These are phyloP conservation scores for Onychostoma macrolepis DNA, from an alignment of 2,113 vertebrate genomes.

Conservation along the genomic window DNA sequence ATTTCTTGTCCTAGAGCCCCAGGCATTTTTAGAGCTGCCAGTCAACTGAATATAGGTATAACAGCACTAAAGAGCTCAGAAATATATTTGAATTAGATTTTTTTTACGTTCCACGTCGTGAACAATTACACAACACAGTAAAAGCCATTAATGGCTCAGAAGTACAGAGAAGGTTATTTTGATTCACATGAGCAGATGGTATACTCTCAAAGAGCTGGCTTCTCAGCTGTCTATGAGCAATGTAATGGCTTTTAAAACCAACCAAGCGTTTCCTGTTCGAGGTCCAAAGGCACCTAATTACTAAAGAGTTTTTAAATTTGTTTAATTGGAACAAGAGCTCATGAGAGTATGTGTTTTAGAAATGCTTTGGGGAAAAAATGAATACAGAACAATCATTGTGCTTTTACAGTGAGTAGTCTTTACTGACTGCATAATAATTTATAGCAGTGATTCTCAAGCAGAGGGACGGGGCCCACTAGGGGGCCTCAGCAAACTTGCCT, in stretches of 20 bases:
- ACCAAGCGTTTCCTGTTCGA: constrained; percentile 8
- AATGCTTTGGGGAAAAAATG: background rate
- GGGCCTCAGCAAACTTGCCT: background rate
- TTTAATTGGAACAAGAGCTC: constrained; percentile 16
- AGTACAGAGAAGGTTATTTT: background rate
- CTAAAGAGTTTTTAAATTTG: constrained; percentile 6
- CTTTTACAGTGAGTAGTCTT: background rate
- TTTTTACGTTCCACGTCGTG: background rate
- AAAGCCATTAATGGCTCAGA: constrained; percentile 24
- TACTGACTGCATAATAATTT: background rate
- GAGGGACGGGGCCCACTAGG: background rate
- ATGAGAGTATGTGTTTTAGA: background rate
- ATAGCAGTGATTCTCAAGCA: background rate
- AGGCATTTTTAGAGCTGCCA: constrained; percentile 1
- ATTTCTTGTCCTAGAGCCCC: background rate
- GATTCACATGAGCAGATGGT: constrained; percentile 38
- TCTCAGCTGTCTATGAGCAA: constrained; percentile 15
- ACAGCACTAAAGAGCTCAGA: background rate
- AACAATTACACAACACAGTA: constrained; percentile 9
- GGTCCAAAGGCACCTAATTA: constrained; percentile 21
- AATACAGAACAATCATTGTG: background rate
- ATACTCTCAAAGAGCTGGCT: background rate
- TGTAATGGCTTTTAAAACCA: constrained; percentile 21
- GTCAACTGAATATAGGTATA: background rate
- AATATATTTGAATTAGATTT: background rate